Base-by-base conservation (phyloP, 1,140 invertebrate genomes). In the Colletes latitarsis region DNA sequence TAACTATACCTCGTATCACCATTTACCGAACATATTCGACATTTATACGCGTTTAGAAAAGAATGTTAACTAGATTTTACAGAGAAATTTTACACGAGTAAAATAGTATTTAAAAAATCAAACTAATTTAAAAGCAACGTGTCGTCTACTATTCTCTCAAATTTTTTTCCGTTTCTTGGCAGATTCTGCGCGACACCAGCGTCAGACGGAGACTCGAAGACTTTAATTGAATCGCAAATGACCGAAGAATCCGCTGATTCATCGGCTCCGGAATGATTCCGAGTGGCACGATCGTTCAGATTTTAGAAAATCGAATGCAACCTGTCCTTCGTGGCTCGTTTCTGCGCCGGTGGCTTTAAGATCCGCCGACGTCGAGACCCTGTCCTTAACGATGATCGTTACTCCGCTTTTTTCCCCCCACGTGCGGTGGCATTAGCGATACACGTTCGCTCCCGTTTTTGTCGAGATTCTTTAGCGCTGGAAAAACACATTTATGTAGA, bases 401-500 rank as follows among this genome's bases (percentile, higher is more conserved):
- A 55, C 52, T 19, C 14, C 30, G 8, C 30, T 46, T 43, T 78
- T 64, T 43, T 64, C 14, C 17, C 30, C 17, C 12, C 55, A 5
- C 8, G 12, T 14, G 5, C 10, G 10, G 5, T 15, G 55, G 12
- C 30, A 41, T 52, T 52, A 52, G 57, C 14, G 30, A 60, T 41
- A 71, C 30, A 30, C 46, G 69, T 19, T 62, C 30, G 58, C 39
- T 15, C n/a, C 2, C 4, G 9, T 57, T 58, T 68, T 57, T 66
- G 49, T 21, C 15, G 17, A 21, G 49, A 79, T 79, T 79, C 69
- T n/a, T 63, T 66, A 5, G 49, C 12, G 21, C 21, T 66, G 60
- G 77, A 79, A 73, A 79, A 72, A 79, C 70, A 79, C 69, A n/a
- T 78, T 17, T 5, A 41, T 21, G 30, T n/a, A 49, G 15, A 10